Base-by-base conservation (phyloP, 2,888 invertebrate species). In the Ophion ellenae region DNA sequence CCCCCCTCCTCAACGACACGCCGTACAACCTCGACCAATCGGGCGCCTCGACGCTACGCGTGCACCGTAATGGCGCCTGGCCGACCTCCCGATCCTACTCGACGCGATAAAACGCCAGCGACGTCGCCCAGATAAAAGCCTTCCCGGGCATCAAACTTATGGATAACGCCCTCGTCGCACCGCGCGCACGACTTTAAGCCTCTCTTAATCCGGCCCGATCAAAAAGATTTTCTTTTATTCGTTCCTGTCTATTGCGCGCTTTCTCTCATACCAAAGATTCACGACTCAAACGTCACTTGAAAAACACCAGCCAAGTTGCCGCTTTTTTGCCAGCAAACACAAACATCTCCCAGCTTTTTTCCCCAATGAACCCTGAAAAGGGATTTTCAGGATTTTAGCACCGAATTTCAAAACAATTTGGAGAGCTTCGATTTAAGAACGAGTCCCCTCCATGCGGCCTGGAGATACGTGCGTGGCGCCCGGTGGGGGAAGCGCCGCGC, bases 41-140 rank as follows among this genome's bases (percentile, higher is more conserved):
- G 4, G 17, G 28, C 32, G 14, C 14, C 75, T 47, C 24, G 53
- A 63, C 73, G 76, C 61, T 40, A 69, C 28, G 17, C 83, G 53
- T 45, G 87, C 74, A 80, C 81, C 84, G 89, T 90, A 90, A 91
- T 91, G 91, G 91, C 91, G 91, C 79, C 89, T 87, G 76, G 78
- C 83, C 71, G 67, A 74, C 77, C 84, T 83, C 83, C 88, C 87
- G 73, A 83, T 59, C 66, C 74, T 83, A 66, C 70, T 82, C 59
- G 45, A 79, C 11, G 53, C 40, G 81, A 81, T 69, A 81, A 81
- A 81, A 81, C 14, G 61, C 61, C 24, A 24, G 61, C 20, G 24
- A 53, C n/a, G n/a, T 40, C 14, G 53, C 17, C 53, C 53, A 53
- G 71, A 71, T 57, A 71, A 71, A 71, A 71, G 32, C 32, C 36